These are phyloP conservation scores for Corythucha ciliata DNA, from an alignment of 2,888 invertebrate species.

Conservation along the genomic window DNA sequence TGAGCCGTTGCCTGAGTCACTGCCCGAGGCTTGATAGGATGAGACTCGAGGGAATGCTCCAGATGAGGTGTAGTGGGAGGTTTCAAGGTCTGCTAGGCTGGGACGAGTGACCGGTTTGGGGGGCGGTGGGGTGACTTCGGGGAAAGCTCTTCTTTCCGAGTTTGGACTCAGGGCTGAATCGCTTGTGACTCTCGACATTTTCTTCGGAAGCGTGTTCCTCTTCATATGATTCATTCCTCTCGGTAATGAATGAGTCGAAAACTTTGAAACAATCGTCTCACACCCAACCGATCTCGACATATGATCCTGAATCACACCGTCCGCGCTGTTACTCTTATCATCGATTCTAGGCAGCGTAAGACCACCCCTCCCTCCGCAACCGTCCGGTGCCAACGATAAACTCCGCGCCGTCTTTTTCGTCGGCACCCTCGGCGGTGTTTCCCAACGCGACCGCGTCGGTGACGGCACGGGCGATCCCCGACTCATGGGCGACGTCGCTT, in stretches of 20 bases:
- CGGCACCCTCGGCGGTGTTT: slow-evolving; percentile 40
- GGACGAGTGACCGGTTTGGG: slow-evolving; percentile 26
- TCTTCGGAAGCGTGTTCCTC: slow-evolving; percentile 42
- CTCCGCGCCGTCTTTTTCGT: slow-evolving; percentile 64
- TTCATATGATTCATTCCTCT: slow-evolving; percentile 46
- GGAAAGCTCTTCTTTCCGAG: slow-evolving; percentile 51
- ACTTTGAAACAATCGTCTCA: slow-evolving; percentile 40
- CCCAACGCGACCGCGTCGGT: slow-evolving; percentile 40
- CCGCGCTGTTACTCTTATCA: slow-evolving; percentile 60
- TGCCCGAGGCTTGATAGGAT: slow-evolving; percentile 51
- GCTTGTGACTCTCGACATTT: slow-evolving; percentile 51
- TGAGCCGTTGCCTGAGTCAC: slow-evolving; percentile 82
- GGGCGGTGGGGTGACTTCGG: slow-evolving; percentile 23
- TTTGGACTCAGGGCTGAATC: slow-evolving; percentile 50
- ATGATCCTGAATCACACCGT: slow-evolving; percentile 52
- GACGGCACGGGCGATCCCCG: slow-evolving; percentile 33
- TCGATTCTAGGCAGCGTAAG: slow-evolving; percentile 37
- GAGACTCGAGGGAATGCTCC: slow-evolving; percentile 19
- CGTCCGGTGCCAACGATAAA: slow-evolving; percentile 64
- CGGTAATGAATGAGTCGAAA: slow-evolving; percentile 52
- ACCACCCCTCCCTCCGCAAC: slow-evolving; percentile 42
- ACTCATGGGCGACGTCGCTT: slow-evolving; percentile 37
- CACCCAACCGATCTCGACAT: slow-evolving; percentile 25
- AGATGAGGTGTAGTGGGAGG: slow-evolving; percentile 20
- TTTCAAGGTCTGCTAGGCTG: slow-evolving; percentile 20